Base-by-base conservation (phyloP, 2,888 invertebrate species). In the Euzophera pinguis region DNA sequence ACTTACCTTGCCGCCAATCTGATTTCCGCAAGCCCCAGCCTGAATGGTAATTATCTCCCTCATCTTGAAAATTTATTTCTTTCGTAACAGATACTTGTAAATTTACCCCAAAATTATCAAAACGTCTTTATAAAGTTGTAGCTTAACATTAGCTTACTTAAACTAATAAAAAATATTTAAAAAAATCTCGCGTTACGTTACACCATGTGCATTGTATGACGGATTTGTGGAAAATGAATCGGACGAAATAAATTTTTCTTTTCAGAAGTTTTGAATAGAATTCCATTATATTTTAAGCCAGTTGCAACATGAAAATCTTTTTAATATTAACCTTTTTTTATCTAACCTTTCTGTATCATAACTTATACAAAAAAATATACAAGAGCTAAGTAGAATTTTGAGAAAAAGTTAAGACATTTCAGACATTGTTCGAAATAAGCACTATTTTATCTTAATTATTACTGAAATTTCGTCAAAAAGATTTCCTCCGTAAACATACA, bases 21-120 rank as follows among this genome's bases (percentile, higher is more conserved):
- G 85, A 65, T 87, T 87, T 60, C 95, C 95, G 79, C 95, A 95
- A 78, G 95, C 93, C 65, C 95, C 95, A 65, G 92, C 94, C 85
- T 95, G 95, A 62, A 95, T 87, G 71, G 94, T 94, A 60, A 95
- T 93, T 73, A 95, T 95, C 87, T 95, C 95, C 81, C 95, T 92
- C 95, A 95, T 95, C 81, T 90, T 91, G 79, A 55, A 43, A 82
- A 82, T 79, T 81, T 80, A 22, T 12, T 75, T 65, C 67, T 45
- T 55, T 60, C 61, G 39, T 43, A 43, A 55, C 60, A 57, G 64
- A 60, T 64, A 86, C 86, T 87, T 78, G 82, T 70, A 68, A 88
- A 86, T 88, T 81, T 64, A 68, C 65, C 60, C 62, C 63, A 73
- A 69, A 67, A 60, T 58, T 69, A 72, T 65, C 77, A 52, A 79